Conservation (phyloP, 1,140 invertebrate genomes). For the Diorhabda sublineata region DNA sequence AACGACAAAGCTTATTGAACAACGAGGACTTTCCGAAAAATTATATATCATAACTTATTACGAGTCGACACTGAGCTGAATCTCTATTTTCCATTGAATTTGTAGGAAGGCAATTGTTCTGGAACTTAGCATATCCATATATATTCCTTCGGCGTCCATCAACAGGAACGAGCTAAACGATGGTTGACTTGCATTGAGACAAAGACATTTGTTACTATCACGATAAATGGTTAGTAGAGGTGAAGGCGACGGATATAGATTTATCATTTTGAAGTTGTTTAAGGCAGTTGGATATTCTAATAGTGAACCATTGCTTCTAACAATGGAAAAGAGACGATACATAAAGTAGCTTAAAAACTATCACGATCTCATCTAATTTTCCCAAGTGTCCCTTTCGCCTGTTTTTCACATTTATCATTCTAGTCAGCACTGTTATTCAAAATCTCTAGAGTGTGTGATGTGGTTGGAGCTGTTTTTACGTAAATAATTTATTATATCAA, state of each 20-base stretch:
- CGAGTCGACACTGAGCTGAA: no score
- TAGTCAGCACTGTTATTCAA: no score
- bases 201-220: conserved; percentile 1
- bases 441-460: no score
- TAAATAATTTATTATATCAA: no score
- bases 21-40: no score
- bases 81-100: neutral
- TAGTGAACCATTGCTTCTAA: neutral
- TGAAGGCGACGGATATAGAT: neutral
- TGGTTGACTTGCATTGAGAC: neutral
- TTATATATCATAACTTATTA: no score
- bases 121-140: neutral
- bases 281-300: neutral
- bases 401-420: no score
- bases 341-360: no score
- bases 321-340: neutral
- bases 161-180: neutral
- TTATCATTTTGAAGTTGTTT: neutral
- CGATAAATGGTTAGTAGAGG: neutral
- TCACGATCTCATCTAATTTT: no score
- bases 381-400: no score
- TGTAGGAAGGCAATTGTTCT: neutral
- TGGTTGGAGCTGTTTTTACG: no score
- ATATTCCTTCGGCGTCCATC: neutral
- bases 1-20: no score